Evolutionary conservation across 2,797 vertebrate species (phyloP), one percentile per base, ranked within the genome.

Genomic region (Liparis tanakae): DNA sequence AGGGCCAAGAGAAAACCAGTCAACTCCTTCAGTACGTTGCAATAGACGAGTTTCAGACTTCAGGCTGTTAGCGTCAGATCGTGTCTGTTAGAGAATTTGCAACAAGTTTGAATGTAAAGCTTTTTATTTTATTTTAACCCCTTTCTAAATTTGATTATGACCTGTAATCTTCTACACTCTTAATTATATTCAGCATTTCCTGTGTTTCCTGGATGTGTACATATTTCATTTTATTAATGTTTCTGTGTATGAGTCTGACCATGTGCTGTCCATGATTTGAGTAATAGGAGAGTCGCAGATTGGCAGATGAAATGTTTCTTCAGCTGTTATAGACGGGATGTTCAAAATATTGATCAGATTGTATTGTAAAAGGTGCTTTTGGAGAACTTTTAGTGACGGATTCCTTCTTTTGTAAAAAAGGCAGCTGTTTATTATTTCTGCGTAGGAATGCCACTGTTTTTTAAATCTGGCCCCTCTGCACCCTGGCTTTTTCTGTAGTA

Each of bases 341-440:
- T 67, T 57, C 10, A 62, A 6, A 25, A 10, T 71, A 17, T 34
- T 59, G 20, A 68, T 67, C 22, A 59, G 55, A 56, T 10, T 66
- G 13, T 74, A 33, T 79, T 78, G 74, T n/a, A 50, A 56, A 15
- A 57, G 65, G 61, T 81, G 58, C 56, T 78, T 74, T 60, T 70
- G n/a, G 10, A 64, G 33, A 54, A 13, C 17, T 14, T 64, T 64
- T 39, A 59, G 70, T 73, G 48, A 76, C 10, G 15, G 33, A 33
- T 76, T 69, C 8, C 34, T 66, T 66, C 25, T 73, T 17, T 25
- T 15, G 63, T 65, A 61, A 63, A 83, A 83, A 85, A 54, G 87
- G 88, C 90, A 91, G 89, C 91, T 92, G 39, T 82, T 88, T 4
- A 65, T 68, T 14, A 70, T 84, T 64, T 62, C 61, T 80, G 43